A percentile compares a stretch with the other conserved stretches of the same genome.
Evolutionary conservation across 30 jellyfish, hydroid and myxozoan genomes (phyloP).

Genomic region (Aurelia aurita complex sp. Pacific): DNA sequence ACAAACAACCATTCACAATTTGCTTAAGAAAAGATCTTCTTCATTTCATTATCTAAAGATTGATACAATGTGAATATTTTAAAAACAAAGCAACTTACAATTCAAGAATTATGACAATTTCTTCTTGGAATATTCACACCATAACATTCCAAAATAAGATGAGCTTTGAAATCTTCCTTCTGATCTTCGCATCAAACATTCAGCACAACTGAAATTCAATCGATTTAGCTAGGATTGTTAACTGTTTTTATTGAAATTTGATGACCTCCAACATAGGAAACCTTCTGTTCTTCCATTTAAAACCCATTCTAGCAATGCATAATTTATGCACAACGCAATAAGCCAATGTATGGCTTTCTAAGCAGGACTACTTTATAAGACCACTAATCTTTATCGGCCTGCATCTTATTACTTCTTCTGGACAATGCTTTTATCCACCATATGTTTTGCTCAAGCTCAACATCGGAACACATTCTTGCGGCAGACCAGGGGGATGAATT

Average conservation of each 20-base stretch:
- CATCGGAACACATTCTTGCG: not conserved
- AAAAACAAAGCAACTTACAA: too few species aligned
- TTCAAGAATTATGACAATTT: too few species aligned
- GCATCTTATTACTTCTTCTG: slow-evolving; percentile 5
- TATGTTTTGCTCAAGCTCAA: not conserved
- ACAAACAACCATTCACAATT: too few species aligned
- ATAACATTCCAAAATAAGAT: too few species aligned
- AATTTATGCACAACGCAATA: slow-evolving; percentile 25
- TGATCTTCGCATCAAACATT: not conserved
- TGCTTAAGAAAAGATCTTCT: too few species aligned
- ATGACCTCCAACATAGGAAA: not conserved
- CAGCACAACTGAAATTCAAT: not conserved
- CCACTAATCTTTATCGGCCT: slow-evolving; percentile 5
- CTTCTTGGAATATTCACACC: too few species aligned
- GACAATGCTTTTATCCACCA: slow-evolving; percentile 9
- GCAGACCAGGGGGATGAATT: too few species aligned
- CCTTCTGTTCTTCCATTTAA: slow-evolving; percentile 20
- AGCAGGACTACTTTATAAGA: not conserved
- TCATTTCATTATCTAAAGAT: too few species aligned
- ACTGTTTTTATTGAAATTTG: slow-evolving; percentile 6
- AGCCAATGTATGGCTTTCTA: slow-evolving; percentile 25
- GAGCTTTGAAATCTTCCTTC: too few species aligned
- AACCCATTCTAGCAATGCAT: slow-evolving; percentile 35
- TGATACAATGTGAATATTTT: too few species aligned
- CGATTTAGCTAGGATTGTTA: not conserved